These are phyloP conservation scores for Mastomys natalensis DNA, from an alignment of 2,113 vertebrate species.

Conservation along the genomic window DNA sequence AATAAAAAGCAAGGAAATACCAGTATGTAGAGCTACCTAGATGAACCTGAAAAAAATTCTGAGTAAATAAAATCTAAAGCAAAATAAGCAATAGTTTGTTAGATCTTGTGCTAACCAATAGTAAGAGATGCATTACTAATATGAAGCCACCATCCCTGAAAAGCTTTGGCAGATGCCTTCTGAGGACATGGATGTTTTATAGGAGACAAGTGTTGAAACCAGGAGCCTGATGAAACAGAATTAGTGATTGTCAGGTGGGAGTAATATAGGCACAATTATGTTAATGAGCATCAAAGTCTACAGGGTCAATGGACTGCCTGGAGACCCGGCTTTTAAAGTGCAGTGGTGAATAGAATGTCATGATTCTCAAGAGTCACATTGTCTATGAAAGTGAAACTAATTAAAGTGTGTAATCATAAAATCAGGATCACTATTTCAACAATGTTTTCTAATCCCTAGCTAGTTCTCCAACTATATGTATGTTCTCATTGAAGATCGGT, in stretches of 20 bases:
- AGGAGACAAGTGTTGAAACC: neutral
- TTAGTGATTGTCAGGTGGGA: neutral
- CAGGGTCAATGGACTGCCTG: neutral
- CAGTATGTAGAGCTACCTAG: neutral
- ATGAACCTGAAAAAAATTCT: neutral
- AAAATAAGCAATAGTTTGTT: neutral
- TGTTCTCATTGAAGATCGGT: neutral
- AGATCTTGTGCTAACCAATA: neutral
- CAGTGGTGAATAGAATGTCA: neutral
- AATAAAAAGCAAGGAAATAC: neutral
- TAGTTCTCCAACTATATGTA: neutral
- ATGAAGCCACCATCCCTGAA: rapidly evolving
- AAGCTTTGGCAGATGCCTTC: neutral
- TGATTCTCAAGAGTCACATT: neutral
- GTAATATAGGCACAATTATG: neutral
- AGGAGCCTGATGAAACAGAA: neutral
- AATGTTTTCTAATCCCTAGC: neutral
- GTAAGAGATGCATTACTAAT: neutral
- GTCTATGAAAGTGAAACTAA: neutral
- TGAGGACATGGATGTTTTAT: neutral
- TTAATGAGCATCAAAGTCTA: neutral
- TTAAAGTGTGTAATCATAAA: neutral
- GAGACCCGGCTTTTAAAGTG: neutral
- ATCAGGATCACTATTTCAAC: neutral
- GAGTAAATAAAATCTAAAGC: neutral